These are phyloP conservation scores for Cinclus mexicanus DNA, from an alignment of 2,113 vertebrate species.

Conservation along the genomic window DNA sequence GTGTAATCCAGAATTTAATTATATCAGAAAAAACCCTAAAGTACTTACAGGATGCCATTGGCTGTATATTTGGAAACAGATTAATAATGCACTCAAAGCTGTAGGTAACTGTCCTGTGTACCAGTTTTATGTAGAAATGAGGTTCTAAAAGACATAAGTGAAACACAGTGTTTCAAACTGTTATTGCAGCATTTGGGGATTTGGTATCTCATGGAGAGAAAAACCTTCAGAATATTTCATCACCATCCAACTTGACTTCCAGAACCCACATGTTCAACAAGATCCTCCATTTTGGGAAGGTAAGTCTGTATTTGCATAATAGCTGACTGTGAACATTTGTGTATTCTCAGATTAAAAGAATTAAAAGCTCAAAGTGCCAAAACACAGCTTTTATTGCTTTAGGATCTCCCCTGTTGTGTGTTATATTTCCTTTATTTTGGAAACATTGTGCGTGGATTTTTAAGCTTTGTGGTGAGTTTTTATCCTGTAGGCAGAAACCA, in stretches of 20 bases:
- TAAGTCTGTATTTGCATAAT: constrained; percentile 35
- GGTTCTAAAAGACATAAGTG: background rate
- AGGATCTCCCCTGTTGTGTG: background rate
- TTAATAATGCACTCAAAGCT: background rate
- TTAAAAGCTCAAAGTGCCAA: background rate
- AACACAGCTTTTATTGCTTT: background rate
- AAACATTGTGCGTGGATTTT: background rate
- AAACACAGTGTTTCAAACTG: constrained; percentile 3
- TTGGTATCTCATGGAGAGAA: constrained; percentile 27
- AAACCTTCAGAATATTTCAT: constrained; percentile 9
- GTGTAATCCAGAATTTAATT: background rate
- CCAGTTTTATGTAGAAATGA: background rate
- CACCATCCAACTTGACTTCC: constrained; percentile 51
- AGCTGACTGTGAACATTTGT: background rate
- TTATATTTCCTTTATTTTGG: background rate
- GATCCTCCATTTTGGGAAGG: constrained; percentile 69
- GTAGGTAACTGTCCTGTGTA: background rate
- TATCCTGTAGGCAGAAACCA: background rate
- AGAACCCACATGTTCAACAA: constrained; percentile 37
- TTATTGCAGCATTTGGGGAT: constrained; percentile 26
- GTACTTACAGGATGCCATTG: background rate
- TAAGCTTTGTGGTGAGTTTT: background rate
- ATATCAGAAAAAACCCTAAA: background rate
- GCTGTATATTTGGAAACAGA: background rate
- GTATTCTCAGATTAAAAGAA: background rate